Evolutionary conservation across 2,888 invertebrate species (phyloP), one percentile per base, ranked within the genome.

Genomic region (Apeira syringaria): DNA sequence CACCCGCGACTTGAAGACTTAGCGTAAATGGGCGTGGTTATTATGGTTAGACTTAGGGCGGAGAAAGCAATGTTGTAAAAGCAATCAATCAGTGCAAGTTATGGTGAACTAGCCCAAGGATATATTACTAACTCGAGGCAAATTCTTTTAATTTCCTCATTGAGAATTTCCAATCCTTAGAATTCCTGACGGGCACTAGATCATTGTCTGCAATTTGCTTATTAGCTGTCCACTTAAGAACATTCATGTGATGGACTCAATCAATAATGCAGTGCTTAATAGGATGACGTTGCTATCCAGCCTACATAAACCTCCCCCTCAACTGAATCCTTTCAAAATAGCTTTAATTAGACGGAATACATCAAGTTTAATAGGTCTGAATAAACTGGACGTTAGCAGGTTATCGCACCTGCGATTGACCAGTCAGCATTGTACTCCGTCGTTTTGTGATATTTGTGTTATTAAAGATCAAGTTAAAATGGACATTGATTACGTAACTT

Each of bases 211-310:
- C 18, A 17, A 25, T 35, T 20, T 11, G 4, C 13, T 9, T 12
- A 26, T 7, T 26, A 10, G 5, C 18, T 28, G 8, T 8, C 8
- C 18, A 26, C 3, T 30, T n/a, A 3, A 17, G 5, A 6, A 28
- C 34, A n/a, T n/a, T n/a, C n/a, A 7, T 4, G 17, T 12, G 5
- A 12, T 3, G 20, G 20, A 2, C 6, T 9, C 39, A 58, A 47
- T 75, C 74, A 61, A 70, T 75, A 64, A 44, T 64, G 73, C 76
- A 74, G 45, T 65, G 72, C 70, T 67, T 72, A 15, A 76, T 75
- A 74, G 75, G 59, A 53, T 61, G 26, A 15, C 25, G 8, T 35
- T 2, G 17, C 5, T 3, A 1, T 9, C 42, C 40, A 46, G 5
- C 12, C 1, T 18, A 26, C 5, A 7, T 5, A 13, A 42, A 45